phyloP scores from a whole-genome alignment of 2,113 vertebrate genomes.

The Zosterops lateralis region DNA sequence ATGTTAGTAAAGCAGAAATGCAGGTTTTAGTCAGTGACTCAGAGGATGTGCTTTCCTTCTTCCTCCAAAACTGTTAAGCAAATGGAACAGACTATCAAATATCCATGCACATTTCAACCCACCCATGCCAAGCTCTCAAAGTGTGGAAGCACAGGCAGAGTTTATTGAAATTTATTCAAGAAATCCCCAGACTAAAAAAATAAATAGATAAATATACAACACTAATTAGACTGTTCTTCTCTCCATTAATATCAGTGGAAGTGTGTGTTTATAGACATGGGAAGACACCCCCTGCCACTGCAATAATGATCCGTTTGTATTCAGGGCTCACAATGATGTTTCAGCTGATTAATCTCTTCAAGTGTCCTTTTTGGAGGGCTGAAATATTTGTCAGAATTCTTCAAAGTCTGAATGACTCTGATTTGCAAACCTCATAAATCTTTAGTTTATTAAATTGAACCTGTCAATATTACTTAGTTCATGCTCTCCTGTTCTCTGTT shows the following conservation, averaged over 20 bases:
- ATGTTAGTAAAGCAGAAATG: not conserved
- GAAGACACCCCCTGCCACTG: not conserved
- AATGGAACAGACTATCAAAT: not conserved
- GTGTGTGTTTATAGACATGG: not conserved
- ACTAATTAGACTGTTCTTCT: not conserved
- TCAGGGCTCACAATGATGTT: not conserved
- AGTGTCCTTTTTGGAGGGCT: not conserved
- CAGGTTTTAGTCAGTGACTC: not conserved
- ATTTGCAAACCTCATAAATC: not conserved
- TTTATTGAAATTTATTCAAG: conserved; percentile 22
- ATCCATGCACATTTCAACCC: not conserved
- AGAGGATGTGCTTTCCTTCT: not conserved
- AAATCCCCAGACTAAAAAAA: not conserved
- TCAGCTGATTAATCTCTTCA: not conserved
- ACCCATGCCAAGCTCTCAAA: not conserved
- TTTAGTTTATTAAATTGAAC: not conserved
- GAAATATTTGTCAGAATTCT: not conserved
- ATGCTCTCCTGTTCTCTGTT: not conserved
- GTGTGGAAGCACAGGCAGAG: not conserved
- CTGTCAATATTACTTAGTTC: not conserved
- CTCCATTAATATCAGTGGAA: not conserved
- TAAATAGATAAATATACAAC: not conserved
- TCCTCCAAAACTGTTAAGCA: not conserved
- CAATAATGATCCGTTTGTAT: not conserved
- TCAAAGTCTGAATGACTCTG: not conserved